Base-by-base conservation (phyloP, 2,113 vertebrate genomes). In the Hydrochoerus hydrochaeris region DNA sequence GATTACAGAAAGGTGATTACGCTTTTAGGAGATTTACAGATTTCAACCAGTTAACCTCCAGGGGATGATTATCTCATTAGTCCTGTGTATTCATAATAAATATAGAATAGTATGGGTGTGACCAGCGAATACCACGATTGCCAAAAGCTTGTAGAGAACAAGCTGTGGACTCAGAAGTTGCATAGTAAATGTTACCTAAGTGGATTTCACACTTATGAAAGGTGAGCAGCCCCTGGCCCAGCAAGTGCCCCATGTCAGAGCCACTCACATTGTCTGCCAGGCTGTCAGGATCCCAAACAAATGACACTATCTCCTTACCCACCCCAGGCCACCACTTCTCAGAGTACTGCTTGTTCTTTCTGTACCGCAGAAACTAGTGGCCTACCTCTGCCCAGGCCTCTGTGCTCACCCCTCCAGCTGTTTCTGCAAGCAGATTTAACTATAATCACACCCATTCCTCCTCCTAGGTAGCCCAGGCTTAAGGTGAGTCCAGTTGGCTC, bases 1-100 rank as follows among this genome's bases (percentile, higher is more conserved):
- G 95, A 78, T 38, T 54, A 97, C 94, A 87, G 92, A 86, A 82
- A 96, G 94, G 92, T 97, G 97, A 98, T 98, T 97, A 94, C 41
- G 97, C 77, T 69, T 97, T 97, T 84, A 95, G 97, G 97, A 94
- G 96, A 97, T 96, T 97, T 98, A 97, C 83, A 96, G 94, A 95
- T 97, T 97, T 98, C 97, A 98, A 95, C 94, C 94, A 97, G 95
- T 75, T 89, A 75, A 98, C 96, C 95, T 81, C 44, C 30, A 44
- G 92, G 73, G 44, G 38, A 41, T 54, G 92, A 98, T 98, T 98
- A 98, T 97, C 93, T 97, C 57, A 0, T 97, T 97, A 96, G 84
- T 94, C 94, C 58, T 97, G 13, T 87, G 46, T 83, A 95, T 77
- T 97, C 97, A 97, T 77, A 98, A 95, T 90, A 97, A 96, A 96